Evolutionary conservation across 2,113 vertebrate species (phyloP), one percentile per base, ranked within the genome.

Genomic region (Bungarus multicinctus): DNA sequence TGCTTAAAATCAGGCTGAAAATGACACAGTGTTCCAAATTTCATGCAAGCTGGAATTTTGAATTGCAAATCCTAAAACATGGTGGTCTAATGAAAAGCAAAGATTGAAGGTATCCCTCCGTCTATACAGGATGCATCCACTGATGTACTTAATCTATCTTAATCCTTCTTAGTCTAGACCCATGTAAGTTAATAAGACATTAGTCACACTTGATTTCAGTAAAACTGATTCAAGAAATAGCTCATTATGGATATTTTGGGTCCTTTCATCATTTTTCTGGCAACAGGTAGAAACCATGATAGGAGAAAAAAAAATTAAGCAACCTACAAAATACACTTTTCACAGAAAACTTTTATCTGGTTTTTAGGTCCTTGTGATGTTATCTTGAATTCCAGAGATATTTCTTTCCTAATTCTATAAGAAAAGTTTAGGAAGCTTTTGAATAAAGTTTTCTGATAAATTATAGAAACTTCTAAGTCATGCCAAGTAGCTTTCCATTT

Each of bases 1-100:
- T 93, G 89, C 90, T 91, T 94, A 95, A 92, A 89, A 89, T 89
- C 20, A 5, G 25, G 53, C 0, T 23, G 34, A 27, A 88, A 74
- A 10, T 34, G 16, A 92, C 58, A n/a, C 69, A 12, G 47, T 93
- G 58, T 45, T 54, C 10, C 3, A 16, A 54, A 20, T 18, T 10
- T 23, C 30, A 20, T 39, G n/a, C 2, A 89, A 54, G 3, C 53
- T 50, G 69, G 16, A 34, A 60, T 87, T 87, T 87, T 58, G 25
- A 7, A 43, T 39, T 45, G 14, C 30, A 88, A 69, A 81, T 43
- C 4, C 58, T 74, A 92, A 74, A 92, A 14, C 30, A 74, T 11
- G 43, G n/a, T 27, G n/a, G 11, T 60, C 43, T 45, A 50, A 34
- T 86, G n/a, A 16, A 39, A 53, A 39, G 34, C 23, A 53, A 53